Conservation (phyloP, 2,113 vertebrate species). For the Pterophyllum scalare region DNA sequence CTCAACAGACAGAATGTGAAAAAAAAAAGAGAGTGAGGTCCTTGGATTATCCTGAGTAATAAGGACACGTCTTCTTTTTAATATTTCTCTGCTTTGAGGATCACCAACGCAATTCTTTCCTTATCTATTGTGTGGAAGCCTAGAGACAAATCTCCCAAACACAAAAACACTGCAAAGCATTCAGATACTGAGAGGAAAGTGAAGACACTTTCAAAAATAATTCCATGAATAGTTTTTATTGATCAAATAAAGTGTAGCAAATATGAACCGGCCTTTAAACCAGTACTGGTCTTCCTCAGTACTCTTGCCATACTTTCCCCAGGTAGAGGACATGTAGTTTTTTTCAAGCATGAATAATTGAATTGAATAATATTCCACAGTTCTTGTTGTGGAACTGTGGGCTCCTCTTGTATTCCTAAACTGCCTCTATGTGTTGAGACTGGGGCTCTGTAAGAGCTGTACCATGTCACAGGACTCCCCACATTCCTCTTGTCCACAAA, state of each 20-base stretch:
- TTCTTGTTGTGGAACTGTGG: not conserved
- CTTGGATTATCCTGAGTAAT: not conserved
- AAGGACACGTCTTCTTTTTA: not conserved
- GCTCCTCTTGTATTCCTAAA: not conserved
- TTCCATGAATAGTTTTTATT: constrained; percentile 11
- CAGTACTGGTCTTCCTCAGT: not conserved
- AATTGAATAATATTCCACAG: not conserved
- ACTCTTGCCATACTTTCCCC: not conserved
- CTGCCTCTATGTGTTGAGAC: not conserved
- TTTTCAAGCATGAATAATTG: not conserved
- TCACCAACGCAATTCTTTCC: not conserved
- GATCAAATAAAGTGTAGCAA: constrained; percentile 8
- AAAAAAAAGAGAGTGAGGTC: not conserved
- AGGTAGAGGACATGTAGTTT: not conserved
- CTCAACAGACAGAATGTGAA: not conserved
- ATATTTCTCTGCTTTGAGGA: not conserved
- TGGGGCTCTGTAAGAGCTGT: not conserved
- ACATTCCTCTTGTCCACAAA: not conserved
- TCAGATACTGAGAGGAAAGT: not conserved
- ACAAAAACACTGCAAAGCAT: not conserved
- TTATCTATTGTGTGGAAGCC: not conserved
- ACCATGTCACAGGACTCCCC: not conserved
- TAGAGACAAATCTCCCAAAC: not conserved
- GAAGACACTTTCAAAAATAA: not conserved
- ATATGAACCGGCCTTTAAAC: not conserved